phyloP scores from a whole-genome alignment of 2,113 vertebrate genomes.

The Zosterops lateralis region DNA sequence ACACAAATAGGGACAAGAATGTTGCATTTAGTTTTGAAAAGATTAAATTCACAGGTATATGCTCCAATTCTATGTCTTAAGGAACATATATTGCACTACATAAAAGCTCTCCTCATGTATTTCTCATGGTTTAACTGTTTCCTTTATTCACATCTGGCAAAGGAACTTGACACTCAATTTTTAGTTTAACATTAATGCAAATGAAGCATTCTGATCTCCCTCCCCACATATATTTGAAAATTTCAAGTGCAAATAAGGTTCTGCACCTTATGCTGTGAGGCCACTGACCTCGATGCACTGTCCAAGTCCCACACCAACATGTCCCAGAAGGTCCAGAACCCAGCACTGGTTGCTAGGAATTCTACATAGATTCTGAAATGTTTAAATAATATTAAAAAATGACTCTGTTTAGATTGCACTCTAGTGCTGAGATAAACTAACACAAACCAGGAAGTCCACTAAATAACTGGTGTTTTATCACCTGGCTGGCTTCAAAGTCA shows the following conservation, averaged over 20 bases:
- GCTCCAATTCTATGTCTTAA: not conserved
- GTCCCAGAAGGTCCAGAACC: not conserved
- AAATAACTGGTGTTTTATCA: not conserved
- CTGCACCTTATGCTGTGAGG: not conserved
- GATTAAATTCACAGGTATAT: rapidly evolving
- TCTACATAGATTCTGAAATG: not conserved
- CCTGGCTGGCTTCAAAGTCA: not conserved
- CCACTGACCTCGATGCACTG: not conserved
- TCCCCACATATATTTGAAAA: not conserved
- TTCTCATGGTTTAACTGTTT: not conserved
- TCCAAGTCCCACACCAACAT: not conserved
- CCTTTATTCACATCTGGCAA: not conserved
- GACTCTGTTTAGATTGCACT: not conserved
- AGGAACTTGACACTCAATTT: not conserved
- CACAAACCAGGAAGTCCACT: not conserved
- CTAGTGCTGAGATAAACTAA: not conserved
- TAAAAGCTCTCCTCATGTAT: not conserved
- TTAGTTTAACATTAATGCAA: not conserved
- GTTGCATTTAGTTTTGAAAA: not conserved
- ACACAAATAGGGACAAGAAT: not conserved
- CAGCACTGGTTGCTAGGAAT: not conserved
- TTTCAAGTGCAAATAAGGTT: not conserved
- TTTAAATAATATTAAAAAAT: not conserved
- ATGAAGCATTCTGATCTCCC: not conserved
- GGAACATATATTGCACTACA: not conserved